phyloP scores from a whole-genome alignment of 2,888 invertebrate genomes.

The Pantelozetes paolii region DNA sequence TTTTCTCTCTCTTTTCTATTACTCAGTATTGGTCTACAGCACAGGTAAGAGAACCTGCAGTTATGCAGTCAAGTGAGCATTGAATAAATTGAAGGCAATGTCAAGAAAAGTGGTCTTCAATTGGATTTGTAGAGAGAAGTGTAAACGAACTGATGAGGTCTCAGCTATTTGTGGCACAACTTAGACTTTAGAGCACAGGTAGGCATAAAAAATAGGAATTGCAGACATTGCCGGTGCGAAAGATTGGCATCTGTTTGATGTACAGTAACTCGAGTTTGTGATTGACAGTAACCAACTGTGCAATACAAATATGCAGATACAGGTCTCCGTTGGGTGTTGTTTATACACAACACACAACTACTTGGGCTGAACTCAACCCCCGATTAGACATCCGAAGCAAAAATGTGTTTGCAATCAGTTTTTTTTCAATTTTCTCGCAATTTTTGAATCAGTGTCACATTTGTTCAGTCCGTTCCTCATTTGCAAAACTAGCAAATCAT shows the following conservation, averaged over 20 bases:
- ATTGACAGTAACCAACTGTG: slow-evolving; percentile 1
- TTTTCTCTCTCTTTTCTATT: neutral
- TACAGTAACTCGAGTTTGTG: neutral
- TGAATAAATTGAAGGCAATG: neutral
- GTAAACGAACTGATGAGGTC: neutral
- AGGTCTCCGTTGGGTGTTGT: neutral
- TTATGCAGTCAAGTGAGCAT: no score
- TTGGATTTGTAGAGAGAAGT: slow-evolving; percentile 9
- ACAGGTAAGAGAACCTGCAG: no score
- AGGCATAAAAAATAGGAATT: no score
- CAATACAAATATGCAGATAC: slow-evolving; percentile 15
- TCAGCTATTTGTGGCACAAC: neutral
- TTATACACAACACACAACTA: neutral
- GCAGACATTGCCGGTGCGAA: neutral
- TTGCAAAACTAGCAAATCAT: neutral
- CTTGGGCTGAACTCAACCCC: neutral
- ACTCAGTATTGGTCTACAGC: neutral
- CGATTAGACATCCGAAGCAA: neutral
- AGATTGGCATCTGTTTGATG: slow-evolving; percentile 6
- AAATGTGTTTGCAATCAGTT: no score
- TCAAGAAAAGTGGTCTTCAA: slow-evolving; percentile 10
- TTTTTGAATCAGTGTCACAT: neutral
- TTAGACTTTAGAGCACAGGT: no score
- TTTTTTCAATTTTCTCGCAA: neutral
- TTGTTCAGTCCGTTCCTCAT: neutral